A percentile compares a stretch with the other conserved stretches of the same genome.
phyloP scores from a whole-genome alignment of 2,113 vertebrate genomes.

The Albula glossodonta region DNA sequence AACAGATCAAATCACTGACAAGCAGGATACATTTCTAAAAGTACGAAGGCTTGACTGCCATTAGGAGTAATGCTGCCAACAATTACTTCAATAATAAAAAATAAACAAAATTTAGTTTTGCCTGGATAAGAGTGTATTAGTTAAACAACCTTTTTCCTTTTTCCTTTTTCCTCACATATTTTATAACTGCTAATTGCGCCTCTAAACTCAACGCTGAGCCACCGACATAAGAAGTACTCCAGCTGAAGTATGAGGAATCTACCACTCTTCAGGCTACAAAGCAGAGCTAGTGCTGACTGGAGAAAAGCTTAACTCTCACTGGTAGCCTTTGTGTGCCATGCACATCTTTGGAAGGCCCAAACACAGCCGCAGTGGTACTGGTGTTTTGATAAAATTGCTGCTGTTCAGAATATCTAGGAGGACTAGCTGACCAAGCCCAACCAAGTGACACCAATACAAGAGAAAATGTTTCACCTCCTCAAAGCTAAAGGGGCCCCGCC shows the following conservation, averaged over 20 bases:
- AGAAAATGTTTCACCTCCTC: slow-evolving; percentile 76
- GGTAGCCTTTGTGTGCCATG: no score
- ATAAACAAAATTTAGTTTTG: no score
- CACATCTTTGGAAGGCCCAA: no score
- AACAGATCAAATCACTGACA: not conserved
- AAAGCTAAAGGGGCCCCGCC: slow-evolving; percentile 94
- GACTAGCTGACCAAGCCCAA: not conserved
- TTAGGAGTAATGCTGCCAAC: not conserved
- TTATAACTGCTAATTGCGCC: no score
- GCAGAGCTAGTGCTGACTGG: no score
- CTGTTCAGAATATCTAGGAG: not conserved
- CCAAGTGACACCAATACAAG: not conserved
- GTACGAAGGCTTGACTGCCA: not conserved
- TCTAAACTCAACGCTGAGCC: not conserved
- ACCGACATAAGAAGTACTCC: not conserved
- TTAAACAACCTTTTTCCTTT: not conserved
- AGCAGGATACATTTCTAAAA: not conserved
- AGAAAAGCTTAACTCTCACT: no score
- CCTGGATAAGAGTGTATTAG: not conserved
- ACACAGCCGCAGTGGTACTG: no score
- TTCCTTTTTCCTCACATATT: no score
- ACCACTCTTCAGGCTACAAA: not conserved
- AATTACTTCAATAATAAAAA: not conserved
- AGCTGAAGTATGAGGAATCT: no score
- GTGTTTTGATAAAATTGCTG: no score